Conservation (phyloP, 2,797 vertebrate genomes). For the Ptychadena robeensis region DNA sequence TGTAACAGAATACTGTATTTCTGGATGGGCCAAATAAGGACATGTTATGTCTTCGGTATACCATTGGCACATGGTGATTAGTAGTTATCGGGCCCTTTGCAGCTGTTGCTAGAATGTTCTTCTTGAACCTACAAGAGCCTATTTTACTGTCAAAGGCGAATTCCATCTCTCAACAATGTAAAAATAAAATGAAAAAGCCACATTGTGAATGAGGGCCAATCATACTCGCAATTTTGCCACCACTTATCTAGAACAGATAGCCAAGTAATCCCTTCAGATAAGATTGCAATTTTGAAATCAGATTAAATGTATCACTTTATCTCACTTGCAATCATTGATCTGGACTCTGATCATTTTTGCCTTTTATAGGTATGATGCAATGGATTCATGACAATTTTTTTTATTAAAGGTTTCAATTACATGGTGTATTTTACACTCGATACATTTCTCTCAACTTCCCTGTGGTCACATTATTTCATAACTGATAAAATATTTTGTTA, state of each 20-base stretch:
- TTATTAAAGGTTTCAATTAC: too few species aligned
- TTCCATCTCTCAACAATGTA: not conserved
- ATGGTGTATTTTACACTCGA: not conserved
- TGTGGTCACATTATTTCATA: too few species aligned
- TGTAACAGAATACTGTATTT: too few species aligned
- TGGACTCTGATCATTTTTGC: constrained; percentile 41
- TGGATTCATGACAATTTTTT: not conserved
- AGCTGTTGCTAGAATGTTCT: too few species aligned
- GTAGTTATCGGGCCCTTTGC: too few species aligned
- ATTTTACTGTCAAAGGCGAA: too few species aligned
- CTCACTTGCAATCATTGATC: constrained; percentile 50
- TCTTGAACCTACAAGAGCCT: too few species aligned
- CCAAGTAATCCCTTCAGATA: constrained; percentile 62
- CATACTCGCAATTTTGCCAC: constrained; percentile 50
- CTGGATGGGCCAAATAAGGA: too few species aligned
- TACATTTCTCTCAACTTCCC: not conserved
- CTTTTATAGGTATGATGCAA: constrained; percentile 22
- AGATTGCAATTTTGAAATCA: constrained; percentile 50
- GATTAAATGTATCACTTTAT: constrained; percentile 47
- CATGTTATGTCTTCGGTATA: too few species aligned
- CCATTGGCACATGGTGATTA: too few species aligned
- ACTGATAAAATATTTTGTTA: too few species aligned
- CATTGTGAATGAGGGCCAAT: constrained; percentile 56
- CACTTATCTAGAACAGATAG: constrained; percentile 62
- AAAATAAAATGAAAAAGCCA: constrained; percentile 9